Base-by-base conservation (phyloP, 2,888 invertebrate genomes). In the Oscheius sp. region DNA sequence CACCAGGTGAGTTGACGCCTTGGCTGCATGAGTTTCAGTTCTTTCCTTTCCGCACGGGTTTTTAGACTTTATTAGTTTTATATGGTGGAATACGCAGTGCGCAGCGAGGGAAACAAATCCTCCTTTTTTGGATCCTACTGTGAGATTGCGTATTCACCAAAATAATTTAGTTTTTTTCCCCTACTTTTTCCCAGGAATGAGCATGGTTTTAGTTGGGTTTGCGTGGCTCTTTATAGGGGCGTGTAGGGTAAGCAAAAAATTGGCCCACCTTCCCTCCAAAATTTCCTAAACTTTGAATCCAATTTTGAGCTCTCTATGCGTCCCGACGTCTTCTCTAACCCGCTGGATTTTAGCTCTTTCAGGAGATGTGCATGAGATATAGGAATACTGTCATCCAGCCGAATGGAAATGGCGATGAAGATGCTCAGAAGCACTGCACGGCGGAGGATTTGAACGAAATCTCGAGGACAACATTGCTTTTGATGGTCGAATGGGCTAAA, bases 401-500 rank as follows among this genome's bases (percentile, higher is more conserved):
- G 15, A 61, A 29, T 45, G 29, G n/a, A 6, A n/a, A 15, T 10
- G n/a, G n/a, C n/a, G 45, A 61, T 3, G 31, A 61, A 2, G 64
- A 34, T 8, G 33, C 46, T 1, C 72, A 73, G 25, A 65, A 76
- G 20, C 80, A 75, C 2, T 78, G 81, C 66, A 81, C 82, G 23
- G 75, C 79, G 1, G 81, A 83, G 68, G 84, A 84, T 45, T 68
- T 84, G 37, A 85, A 84, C 70, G 84, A 85, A 55, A 86, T 86
- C 65, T 82, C 82, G 1, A 72, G 83, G 29, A 85, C 84, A 17
- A 85, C 85, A 23, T 77, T 85, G 3, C 71, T 85, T 8, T 67
- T 85, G 64, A 85, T 85, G 85, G 85, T 86, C 2, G 85, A 85
- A 65, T 86, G 85, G 85, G 85, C 85, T 6, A 85, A 85, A 65